Evolutionary conservation across 2,113 vertebrate species (phyloP).

Genomic region (Alexandromys fortis): DNA sequence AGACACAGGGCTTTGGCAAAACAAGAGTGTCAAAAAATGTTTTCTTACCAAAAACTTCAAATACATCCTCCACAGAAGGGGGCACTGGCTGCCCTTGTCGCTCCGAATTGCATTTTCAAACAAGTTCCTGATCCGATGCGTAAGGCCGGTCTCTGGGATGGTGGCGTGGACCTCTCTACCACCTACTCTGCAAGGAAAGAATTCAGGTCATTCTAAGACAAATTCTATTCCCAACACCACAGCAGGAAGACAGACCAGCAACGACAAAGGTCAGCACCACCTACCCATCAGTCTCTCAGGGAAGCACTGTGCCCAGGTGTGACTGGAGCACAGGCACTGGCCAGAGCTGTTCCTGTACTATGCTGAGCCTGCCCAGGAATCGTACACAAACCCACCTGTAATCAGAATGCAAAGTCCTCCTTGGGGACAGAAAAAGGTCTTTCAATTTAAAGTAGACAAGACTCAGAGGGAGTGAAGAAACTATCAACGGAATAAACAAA

Average conservation of each 20-base stretch:
- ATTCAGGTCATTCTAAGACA: neutral
- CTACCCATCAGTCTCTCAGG: neutral
- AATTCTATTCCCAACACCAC: fast-evolving
- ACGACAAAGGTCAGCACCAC: fast-evolving
- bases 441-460: neutral
- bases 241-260: neutral
- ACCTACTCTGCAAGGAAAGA: slow-evolving; percentile 86
- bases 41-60: slow-evolving; percentile 92
- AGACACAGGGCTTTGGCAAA: neutral
- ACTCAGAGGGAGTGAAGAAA: neutral
- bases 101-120: slow-evolving; percentile 91
- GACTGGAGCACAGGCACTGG: fast-evolving
- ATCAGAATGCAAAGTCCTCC: neutral
- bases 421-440: neutral
- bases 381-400: neutral
- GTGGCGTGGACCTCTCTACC: slow-evolving; percentile 86
- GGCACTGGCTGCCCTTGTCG: slow-evolving; percentile 90
- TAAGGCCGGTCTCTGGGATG: slow-evolving; percentile 93
- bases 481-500: neutral
- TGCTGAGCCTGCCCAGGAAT: neutral
- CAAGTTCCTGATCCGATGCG: slow-evolving; percentile 92
- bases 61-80: slow-evolving; percentile 97
- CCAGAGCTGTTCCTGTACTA: neutral
- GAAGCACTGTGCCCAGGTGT: neutral
- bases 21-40: neutral